Base-by-base conservation (phyloP, 2,797 vertebrate genomes). In the Mus spretus region DNA sequence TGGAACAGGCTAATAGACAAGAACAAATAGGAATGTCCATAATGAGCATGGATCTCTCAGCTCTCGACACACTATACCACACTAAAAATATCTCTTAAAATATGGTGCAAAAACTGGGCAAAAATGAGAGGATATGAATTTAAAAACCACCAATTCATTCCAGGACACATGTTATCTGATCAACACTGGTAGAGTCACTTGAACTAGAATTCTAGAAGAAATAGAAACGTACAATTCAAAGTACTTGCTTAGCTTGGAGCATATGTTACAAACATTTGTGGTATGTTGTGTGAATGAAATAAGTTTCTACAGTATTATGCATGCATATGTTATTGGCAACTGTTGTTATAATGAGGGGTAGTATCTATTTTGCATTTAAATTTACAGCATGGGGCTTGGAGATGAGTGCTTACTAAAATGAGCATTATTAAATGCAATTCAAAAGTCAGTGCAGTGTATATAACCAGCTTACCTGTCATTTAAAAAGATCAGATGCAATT, bases 321-420 rank as follows among this genome's bases (percentile, higher is more conserved):
- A 81, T 55, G 34, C 67, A 47, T 53, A 28, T 88, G 47, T 47
- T 67, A 63, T 57, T 79, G 61, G 79, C 61, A 93, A 78, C 70
- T 79, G 19, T 79, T 74, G 84, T 57, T 84, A 28, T 44, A 75
- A 55, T 59, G 57, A 79, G 65, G 40, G 8, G 34, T 44, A 40
- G 9, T 59, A 75, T 53, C 12, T 53, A 24, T 84, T 86, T 85
- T 93, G 53, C 12, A 80, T 81, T 95, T 88, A 79, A 88, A 83
- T 77, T 28, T 85, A 91, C 34, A 89, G 19, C 57, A 57, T 79
- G 34, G 55, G 53, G 37, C 50, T 80, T 91, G 26, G 55, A 67
- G 31, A 59, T 65, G 34, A 91, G 15, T 65, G 63, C 57, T 91
- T 59, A 91, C 70, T 92, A 80, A n/a, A 80, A 53, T 22, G 6